phyloP scores from a whole-genome alignment of 2,888 invertebrate species.

The Caenorhabditis sp. region DNA sequence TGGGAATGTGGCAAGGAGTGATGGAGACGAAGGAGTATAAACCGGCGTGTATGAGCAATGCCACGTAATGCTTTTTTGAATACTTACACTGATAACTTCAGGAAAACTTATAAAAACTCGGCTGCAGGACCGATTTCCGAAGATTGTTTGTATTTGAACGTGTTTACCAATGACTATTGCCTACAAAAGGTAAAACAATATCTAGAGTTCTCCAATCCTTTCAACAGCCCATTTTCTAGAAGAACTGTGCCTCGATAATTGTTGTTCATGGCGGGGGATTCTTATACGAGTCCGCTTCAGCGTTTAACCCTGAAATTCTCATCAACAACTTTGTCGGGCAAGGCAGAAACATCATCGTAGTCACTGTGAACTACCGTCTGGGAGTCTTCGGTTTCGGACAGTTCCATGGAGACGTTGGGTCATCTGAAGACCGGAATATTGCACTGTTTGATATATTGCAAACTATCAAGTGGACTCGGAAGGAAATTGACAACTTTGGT shows the following conservation, averaged over 20 bases:
- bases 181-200: constrained; percentile 26
- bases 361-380: constrained; percentile 53
- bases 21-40: constrained; percentile 62
- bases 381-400: constrained; percentile 64
- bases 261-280: constrained; percentile 61
- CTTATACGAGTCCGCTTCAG: constrained; percentile 48
- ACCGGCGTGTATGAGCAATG: constrained; percentile 63
- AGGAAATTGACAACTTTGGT: constrained; percentile 60
- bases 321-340: constrained; percentile 69
- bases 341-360: constrained; percentile 61
- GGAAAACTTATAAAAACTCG: constrained; percentile 53
- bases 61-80: not conserved
- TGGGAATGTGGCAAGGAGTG: constrained; percentile 39
- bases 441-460: constrained; percentile 51
- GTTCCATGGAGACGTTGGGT: constrained; percentile 30
- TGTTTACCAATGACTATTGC: constrained; percentile 64
- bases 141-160: constrained; percentile 65
- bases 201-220: not conserved
- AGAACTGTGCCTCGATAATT: constrained; percentile 63
- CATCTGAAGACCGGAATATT: constrained; percentile 40
- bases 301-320: constrained; percentile 52
- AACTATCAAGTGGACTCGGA: constrained; percentile 47
- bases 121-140: constrained; percentile 65
- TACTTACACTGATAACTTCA: not conserved
- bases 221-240: constrained; percentile 31